Conservation (phyloP, 2,797 vertebrate species). For the Schizopygopsis pylzovi region DNA sequence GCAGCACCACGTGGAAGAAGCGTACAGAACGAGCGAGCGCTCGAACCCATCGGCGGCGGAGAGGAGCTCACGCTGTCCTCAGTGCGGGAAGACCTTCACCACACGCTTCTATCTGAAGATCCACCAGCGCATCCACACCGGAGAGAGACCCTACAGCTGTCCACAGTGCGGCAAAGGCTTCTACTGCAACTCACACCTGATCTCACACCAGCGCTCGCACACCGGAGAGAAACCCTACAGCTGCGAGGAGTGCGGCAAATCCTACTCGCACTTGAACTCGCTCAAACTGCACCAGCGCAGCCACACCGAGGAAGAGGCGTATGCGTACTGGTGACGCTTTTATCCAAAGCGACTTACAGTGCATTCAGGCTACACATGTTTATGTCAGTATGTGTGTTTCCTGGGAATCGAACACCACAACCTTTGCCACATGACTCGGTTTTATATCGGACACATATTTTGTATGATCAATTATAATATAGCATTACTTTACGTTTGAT, state of each 20-base stretch:
- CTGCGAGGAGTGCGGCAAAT: conserved; percentile 62
- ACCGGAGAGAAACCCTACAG: conserved; percentile 64
- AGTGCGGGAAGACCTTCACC: conserved; percentile 64
- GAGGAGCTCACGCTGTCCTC: conserved; percentile 56
- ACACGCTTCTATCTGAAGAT: conserved; percentile 64
- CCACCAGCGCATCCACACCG: conserved; percentile 63
- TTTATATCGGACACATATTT: neutral
- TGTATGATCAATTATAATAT: neutral
- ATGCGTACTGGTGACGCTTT: conserved; percentile 33
- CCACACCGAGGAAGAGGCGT: conserved; percentile 56
- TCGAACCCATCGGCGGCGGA: neutral
- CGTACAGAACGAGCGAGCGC: neutral
- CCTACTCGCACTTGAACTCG: conserved; percentile 62
- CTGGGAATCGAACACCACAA: no score
- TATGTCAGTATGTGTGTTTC: no score
- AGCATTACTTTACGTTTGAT: neutral
- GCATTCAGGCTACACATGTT: no score
- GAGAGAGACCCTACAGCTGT: conserved; percentile 62
- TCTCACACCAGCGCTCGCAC: conserved; percentile 63
- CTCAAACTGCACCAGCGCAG: conserved; percentile 64
- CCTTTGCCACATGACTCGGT: neutral
- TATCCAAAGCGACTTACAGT: no score
- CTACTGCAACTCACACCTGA: conserved; percentile 64
- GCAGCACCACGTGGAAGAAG: conserved; percentile 16
- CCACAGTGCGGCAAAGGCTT: conserved; percentile 61